Evolutionary conservation across 2,113 vertebrate genomes (phyloP), one percentile per base, ranked within the genome.

Genomic region (Heterotis niloticus): DNA sequence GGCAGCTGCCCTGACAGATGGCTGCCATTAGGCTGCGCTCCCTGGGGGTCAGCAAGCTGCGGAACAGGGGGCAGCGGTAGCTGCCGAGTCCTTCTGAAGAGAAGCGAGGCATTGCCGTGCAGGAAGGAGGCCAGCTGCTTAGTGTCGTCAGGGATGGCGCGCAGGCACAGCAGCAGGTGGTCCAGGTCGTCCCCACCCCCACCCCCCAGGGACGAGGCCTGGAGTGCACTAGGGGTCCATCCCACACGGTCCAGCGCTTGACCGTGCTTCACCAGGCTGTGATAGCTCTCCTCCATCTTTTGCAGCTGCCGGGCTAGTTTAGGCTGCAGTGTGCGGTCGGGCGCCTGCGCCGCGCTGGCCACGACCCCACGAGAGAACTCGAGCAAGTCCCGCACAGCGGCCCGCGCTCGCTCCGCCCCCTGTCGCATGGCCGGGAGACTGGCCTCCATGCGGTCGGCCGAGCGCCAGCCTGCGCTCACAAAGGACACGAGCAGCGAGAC

Each of bases 281-380:
- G 96, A 87, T 97, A 95, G 29, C 94, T 94, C n/a, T 98, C 97
- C 85, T 99, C 97, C 96, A 99, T 98, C 89, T 98, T 98, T 78
- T 96, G 96, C 81, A 98, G 90, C 83, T 98, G 98, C 70, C 95
- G 94, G 83, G 90, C 93, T 13, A 99, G 92, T 88, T 99, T 99
- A 78, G 93, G 74, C 0, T 98, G 94, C 78, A 99, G 92, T 0
- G 95, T 91, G 5, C 96, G 95, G 86, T 99, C 98, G 0, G 96
- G 96, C 62, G 96, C 95, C 82, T 98, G 96, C 9, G 92, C 88
- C 0, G 97, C 94, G 0, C 94, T 97, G 72, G 92, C 92, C 80
- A 98, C 94, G 0, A 95, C 98, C 0, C 94, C 93, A 0, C 94
- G 92, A 75, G 96, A 94, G 14, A 98, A 98, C 84, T 98, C 97